These are phyloP conservation scores for Squalus acanthias DNA, from an alignment of 2,797 vertebrate species.

Conservation along the genomic window DNA sequence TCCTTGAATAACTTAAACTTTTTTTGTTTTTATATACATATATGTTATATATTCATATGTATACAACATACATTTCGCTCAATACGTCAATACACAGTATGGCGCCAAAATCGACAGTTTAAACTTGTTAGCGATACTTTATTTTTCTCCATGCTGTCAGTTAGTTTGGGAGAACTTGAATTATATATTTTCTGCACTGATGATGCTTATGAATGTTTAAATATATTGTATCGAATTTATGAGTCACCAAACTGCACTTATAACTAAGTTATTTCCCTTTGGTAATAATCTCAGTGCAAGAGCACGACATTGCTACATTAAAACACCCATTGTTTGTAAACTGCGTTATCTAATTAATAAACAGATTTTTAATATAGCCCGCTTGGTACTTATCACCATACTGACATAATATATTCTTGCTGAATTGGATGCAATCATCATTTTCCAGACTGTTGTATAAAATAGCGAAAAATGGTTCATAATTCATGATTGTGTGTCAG, in stretches of 20 bases:
- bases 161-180: background rate
- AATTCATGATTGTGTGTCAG: background rate
- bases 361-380: background rate
- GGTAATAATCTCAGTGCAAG: background rate
- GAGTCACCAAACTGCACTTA: background rate
- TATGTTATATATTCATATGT: background rate
- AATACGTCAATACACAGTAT: background rate
- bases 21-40: background rate
- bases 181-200: background rate
- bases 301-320: background rate
- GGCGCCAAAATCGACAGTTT: background rate
- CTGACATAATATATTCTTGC: slow-evolving; percentile 41
- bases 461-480: background rate
- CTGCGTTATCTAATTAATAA: background rate
- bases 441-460: slow-evolving; percentile 50
- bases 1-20: background rate
- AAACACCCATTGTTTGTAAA: background rate
- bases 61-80: background rate
- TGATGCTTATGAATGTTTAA: background rate
- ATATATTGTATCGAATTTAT: background rate
- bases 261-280: background rate
- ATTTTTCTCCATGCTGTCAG: background rate
- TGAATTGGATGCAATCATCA: slow-evolving; percentile 45
- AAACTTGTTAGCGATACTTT: background rate
- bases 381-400: background rate